Conservation (phyloP, 2,888 invertebrate genomes). For the Mylabris sibirica region DNA sequence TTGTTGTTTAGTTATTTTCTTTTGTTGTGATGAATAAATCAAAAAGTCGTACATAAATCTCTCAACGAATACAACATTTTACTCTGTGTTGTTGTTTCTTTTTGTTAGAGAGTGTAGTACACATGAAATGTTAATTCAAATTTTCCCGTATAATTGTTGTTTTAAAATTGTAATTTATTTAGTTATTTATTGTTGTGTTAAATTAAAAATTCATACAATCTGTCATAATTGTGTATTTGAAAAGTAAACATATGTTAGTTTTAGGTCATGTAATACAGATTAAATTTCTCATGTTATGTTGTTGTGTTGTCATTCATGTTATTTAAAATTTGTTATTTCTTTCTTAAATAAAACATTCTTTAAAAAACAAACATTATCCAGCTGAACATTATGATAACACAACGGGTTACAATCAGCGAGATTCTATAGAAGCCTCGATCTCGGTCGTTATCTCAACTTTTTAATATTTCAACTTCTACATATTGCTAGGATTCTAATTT, state of each 20-base stretch:
- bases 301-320: neutral
- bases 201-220: neutral
- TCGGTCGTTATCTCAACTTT: too few relatives aligned
- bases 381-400: neutral
- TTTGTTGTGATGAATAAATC: slow-evolving; percentile 8
- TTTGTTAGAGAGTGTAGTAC: neutral
- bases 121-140: neutral
- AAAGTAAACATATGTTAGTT: neutral
- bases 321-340: neutral
- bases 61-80: neutral
- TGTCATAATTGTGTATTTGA: neutral
- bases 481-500: too few relatives aligned
- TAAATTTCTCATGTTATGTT: neutral
- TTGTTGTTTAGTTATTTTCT: slow-evolving; percentile 18
- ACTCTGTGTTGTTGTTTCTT: neutral
- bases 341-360: neutral
- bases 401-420: neutral
- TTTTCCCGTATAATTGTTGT: neutral
- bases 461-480: too few relatives aligned
- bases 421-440: neutral
- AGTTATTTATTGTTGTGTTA: neutral
- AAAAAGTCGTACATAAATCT: neutral
- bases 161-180: neutral
- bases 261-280: neutral
- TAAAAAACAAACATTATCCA: neutral